These are phyloP conservation scores for Sisor rabdophorus DNA, from an alignment of 2,113 vertebrate species.

Conservation along the genomic window DNA sequence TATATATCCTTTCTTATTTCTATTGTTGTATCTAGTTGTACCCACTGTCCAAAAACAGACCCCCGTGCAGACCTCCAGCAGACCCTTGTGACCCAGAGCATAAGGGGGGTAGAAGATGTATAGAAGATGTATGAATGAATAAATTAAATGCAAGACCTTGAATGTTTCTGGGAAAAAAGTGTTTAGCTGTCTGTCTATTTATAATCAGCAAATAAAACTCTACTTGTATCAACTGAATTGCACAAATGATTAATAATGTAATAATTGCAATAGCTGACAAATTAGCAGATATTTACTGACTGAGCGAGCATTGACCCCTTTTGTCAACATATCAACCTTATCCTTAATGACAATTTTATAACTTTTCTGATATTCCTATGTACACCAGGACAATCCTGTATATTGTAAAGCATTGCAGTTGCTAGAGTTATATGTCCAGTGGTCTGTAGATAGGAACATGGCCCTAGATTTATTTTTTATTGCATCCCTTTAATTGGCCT, in stretches of 20 bases:
- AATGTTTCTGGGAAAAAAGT: too few species aligned
- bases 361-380: background rate
- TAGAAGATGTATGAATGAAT: too few species aligned
- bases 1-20: too few species aligned
- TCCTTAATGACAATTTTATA: slow-evolving; percentile 5
- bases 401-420: background rate
- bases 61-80: too few species aligned
- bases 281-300: slow-evolving; percentile 28
- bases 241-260: slow-evolving; percentile 53
- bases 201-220: background rate
- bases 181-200: slow-evolving; percentile 7
- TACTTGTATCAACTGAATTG: slow-evolving; percentile 44
- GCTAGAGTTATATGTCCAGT: background rate
- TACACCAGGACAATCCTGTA: background rate
- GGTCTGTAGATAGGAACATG: background rate
- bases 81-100: too few species aligned
- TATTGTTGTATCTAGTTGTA: too few species aligned
- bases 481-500: background rate
- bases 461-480: background rate
- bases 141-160: too few species aligned
- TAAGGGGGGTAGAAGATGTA: too few species aligned
- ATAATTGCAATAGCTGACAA: slow-evolving; percentile 37
- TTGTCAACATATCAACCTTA: background rate
- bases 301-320: slow-evolving; percentile 54
- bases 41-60: too few species aligned